phyloP scores from a whole-genome alignment of 2,888 invertebrate species.

The Zhuqinia jingwanae region DNA sequence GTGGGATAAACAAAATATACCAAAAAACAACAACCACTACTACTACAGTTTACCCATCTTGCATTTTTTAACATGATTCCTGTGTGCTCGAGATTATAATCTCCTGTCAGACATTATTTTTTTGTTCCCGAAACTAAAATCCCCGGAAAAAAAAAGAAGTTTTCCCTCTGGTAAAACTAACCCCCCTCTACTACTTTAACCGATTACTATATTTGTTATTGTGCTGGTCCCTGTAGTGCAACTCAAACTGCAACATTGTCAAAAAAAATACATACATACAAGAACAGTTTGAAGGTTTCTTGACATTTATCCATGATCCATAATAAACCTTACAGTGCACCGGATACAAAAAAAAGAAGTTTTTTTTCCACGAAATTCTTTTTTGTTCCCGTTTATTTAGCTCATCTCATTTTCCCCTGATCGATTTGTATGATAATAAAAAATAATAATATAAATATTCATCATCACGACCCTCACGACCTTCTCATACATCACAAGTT shows the following conservation, averaged over 20 bases:
- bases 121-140: neutral
- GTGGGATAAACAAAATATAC: no score
- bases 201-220: neutral
- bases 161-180: neutral
- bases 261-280: neutral
- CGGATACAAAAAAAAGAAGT: neutral
- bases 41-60: no score
- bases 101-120: constrained; percentile 15
- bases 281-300: no score
- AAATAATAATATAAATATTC: constrained; percentile 40
- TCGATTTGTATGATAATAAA: no score
- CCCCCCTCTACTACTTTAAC: neutral
- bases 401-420: neutral
- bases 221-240: neutral
- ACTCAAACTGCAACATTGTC: constrained; percentile 2
- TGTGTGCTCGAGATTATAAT: constrained; percentile 1
- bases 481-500: neutral
- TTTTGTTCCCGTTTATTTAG: neutral
- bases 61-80: no score
- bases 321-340: no score
- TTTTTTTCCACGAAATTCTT: neutral
- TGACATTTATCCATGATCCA: no score
- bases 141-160: no score
- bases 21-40: no score
- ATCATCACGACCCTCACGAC: constrained; percentile 48